Percentiles rank a stretch among this genome's conserved stretches.
Conservation (phyloP, 2,888 invertebrate genomes). For the Stegophylla sp. region DNA sequence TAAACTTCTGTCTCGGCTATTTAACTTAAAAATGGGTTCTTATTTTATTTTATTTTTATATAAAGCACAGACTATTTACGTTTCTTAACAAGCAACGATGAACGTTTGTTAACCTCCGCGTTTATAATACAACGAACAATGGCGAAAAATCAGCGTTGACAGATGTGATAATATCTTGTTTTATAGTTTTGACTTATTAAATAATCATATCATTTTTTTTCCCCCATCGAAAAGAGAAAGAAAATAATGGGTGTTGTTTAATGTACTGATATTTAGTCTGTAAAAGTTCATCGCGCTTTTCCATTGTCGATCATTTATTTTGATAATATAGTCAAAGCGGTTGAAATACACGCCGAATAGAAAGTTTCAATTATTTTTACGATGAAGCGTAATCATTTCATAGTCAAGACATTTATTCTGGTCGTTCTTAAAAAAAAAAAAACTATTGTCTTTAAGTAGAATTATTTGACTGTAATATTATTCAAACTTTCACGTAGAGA, state of each 20-base stretch:
- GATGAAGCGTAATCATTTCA: neutral
- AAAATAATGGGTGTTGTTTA: constrained; percentile 6
- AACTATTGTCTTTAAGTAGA: neutral
- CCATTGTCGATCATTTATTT: neutral
- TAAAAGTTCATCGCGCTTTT: constrained; percentile 2
- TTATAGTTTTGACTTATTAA: constrained; percentile 13
- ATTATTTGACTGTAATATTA: constrained; percentile 3
- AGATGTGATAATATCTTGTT: constrained; percentile 7
- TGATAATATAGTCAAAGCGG: constrained; percentile 1
- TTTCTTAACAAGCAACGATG: neutral
- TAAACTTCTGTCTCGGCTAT: too few species aligned
- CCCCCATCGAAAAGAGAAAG: neutral
- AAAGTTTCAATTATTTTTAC: constrained; percentile 22
- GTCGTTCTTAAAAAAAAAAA: neutral
- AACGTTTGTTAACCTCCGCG: neutral
- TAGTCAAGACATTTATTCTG: neutral
- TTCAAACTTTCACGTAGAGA: neutral
- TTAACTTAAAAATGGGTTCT: too few species aligned
- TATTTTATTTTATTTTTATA: too few species aligned
- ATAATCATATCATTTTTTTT: neutral
- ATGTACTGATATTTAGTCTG: neutral
- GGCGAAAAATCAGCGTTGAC: neutral
- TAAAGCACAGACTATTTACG: too few species aligned
- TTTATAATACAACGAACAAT: neutral
- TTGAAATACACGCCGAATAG: neutral